phyloP scores from a whole-genome alignment of 2,797 vertebrate species.

The Pantherophis alleghaniensis region DNA sequence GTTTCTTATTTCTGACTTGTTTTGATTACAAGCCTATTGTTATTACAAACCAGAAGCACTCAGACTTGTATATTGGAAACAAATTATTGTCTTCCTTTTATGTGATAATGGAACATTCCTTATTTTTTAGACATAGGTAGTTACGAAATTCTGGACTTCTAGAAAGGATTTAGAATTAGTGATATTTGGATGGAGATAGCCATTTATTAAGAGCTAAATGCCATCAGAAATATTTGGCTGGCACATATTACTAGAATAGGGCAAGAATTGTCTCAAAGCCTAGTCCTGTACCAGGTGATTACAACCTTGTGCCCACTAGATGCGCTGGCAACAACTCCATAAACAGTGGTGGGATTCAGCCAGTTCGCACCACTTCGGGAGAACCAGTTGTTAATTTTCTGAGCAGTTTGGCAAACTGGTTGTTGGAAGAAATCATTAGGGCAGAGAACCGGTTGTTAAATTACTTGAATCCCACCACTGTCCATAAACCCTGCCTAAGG shows the following conservation, averaged over 20 bases:
- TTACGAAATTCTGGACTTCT: not conserved
- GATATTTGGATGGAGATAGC: not conserved
- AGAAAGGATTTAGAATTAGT: not conserved
- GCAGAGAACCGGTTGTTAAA: too few species aligned
- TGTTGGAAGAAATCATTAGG: too few species aligned
- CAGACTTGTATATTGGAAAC: not conserved
- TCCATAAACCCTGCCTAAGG: too few species aligned
- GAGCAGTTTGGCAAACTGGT: too few species aligned
- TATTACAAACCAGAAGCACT: not conserved
- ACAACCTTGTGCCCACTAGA: not conserved
- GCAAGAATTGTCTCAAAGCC: not conserved
- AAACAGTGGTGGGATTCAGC: too few species aligned
- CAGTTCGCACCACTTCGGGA: too few species aligned
- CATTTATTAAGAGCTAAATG: not conserved
- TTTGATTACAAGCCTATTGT: not conserved
- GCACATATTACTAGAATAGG: not conserved
- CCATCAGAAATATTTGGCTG: not conserved
- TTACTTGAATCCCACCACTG: too few species aligned
- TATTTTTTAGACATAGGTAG: not conserved
- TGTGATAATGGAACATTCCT: not conserved
- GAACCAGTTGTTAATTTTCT: too few species aligned
- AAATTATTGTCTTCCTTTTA: not conserved
- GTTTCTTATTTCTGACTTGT: not conserved
- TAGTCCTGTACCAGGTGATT: not conserved
- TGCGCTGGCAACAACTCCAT: not conserved